Percentiles rank a stretch among this genome's conserved stretches.
Evolutionary conservation across 2,113 vertebrate genomes (phyloP).

Genomic region (Panthera uncia): DNA sequence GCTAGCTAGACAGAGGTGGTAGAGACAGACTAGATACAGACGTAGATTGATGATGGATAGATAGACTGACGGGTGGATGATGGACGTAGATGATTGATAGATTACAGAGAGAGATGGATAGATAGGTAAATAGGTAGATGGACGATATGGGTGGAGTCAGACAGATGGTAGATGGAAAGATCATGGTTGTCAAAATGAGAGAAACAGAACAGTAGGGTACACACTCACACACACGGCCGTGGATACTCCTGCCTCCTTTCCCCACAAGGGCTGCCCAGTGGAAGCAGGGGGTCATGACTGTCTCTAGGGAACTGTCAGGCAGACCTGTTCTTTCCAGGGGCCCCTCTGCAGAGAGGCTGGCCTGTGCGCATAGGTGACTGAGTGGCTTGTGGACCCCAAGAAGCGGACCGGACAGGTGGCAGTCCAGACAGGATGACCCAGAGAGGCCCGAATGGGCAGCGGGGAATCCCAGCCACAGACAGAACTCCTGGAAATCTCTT

Average conservation of each 20-base stretch:
- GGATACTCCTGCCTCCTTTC: not conserved
- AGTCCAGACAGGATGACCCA: not conserved
- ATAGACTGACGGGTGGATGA: not conserved
- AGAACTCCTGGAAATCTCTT: not conserved
- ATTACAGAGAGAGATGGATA: not conserved
- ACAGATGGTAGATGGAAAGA: not conserved
- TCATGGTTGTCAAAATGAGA: not conserved
- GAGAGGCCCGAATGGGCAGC: fast-evolving
- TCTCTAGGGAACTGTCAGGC: not conserved
- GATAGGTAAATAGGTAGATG: not conserved
- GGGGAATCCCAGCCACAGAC: not conserved
- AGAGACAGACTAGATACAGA: not conserved
- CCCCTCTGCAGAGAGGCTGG: not conserved
- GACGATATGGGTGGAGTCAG: not conserved
- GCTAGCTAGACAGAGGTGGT: not conserved
- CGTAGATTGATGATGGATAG: no score
- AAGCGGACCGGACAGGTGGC: not conserved
- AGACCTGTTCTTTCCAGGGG: no score
- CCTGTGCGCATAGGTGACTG: fast-evolving
- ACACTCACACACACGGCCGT: fast-evolving
- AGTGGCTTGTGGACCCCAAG: not conserved
- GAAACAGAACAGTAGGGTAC: not conserved
- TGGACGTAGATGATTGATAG: no score
- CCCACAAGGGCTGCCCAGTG: not conserved
- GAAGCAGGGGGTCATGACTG: not conserved